Percentiles rank a stretch among this genome's conserved stretches.
These are phyloP conservation scores for Eurystomus glaucurus DNA, from an alignment of 2,797 vertebrate species.

Conservation along the genomic window DNA sequence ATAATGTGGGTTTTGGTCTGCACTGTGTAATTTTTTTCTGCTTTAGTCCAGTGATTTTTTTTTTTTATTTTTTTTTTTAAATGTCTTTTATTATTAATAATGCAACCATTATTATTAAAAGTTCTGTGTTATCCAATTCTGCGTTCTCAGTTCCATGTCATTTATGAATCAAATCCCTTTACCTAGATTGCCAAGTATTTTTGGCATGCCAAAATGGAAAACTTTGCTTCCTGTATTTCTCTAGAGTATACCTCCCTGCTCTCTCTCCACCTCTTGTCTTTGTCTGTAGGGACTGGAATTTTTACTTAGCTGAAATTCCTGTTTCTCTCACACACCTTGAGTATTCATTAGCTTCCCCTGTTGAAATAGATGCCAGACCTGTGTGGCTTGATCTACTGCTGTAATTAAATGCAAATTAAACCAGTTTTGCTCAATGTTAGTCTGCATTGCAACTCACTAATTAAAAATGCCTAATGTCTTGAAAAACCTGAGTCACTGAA, in stretches of 20 bases:
- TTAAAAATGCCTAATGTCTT: conserved; percentile 44
- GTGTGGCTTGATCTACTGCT: conserved; percentile 68
- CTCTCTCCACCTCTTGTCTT: neutral
- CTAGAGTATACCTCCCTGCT: neutral
- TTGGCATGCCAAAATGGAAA: conserved; percentile 23
- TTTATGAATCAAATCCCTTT: neutral
- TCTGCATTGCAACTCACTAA: conserved; percentile 35
- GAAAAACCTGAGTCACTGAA: conserved; percentile 67
- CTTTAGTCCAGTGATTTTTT: neutral
- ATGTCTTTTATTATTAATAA: neutral
- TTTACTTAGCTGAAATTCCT: conserved; percentile 68
- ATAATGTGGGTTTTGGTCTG: neutral
- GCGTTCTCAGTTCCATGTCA: fast-evolving
- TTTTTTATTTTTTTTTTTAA: no score
- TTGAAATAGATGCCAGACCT: conserved; percentile 64
- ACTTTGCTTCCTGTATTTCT: neutral
- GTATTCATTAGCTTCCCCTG: conserved; percentile 59
- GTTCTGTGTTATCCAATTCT: neutral
- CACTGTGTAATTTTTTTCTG: neutral
- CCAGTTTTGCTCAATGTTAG: conserved; percentile 51
- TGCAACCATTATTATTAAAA: neutral
- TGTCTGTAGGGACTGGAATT: conserved; percentile 34
- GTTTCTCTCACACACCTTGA: conserved; percentile 52
- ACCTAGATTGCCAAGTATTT: neutral
- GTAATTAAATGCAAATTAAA: conserved; percentile 74